Evolutionary conservation across 2,797 vertebrate species (phyloP).

Genomic region (Artibeus jamaicensis): DNA sequence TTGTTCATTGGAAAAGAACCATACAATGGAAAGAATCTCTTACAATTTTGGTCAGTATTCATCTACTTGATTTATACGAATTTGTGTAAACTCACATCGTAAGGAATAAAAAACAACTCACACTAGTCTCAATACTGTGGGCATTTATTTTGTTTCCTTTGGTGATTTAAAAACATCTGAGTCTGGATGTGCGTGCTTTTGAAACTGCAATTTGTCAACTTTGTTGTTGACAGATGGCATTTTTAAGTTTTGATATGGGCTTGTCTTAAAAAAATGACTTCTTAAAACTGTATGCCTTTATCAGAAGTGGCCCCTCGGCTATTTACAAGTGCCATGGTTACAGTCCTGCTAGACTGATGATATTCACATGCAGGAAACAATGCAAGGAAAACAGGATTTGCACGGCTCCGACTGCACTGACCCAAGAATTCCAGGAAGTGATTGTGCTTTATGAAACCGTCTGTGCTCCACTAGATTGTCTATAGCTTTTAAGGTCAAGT

Average conservation of each 20-base stretch:
- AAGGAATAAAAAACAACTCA: not conserved
- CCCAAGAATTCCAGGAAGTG: slow-evolving; percentile 99
- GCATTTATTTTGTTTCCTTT: not conserved
- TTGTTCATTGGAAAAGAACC: not conserved
- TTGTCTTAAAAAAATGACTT: slow-evolving; percentile 46
- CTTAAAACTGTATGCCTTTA: slow-evolving; percentile 78
- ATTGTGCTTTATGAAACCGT: slow-evolving; percentile 98
- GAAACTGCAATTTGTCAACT: slow-evolving; percentile 20
- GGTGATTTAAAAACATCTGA: not conserved
- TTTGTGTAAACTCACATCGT: not conserved
- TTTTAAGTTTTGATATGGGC: slow-evolving; percentile 46
- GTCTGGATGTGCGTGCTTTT: not conserved
- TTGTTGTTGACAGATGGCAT: slow-evolving; percentile 35
- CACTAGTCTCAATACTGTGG: not conserved
- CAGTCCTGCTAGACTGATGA: slow-evolving; percentile 86
- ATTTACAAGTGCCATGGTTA: slow-evolving; percentile 91
- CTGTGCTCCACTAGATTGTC: slow-evolving; percentile 93
- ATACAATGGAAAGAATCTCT: not conserved
- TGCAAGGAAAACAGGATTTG: slow-evolving; percentile 99
- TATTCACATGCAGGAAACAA: slow-evolving; percentile 93
- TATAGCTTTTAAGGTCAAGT: slow-evolving; percentile 88
- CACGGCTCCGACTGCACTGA: slow-evolving; percentile 94
- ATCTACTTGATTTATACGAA: not conserved
- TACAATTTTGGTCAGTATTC: not conserved
- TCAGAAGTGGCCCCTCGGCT: slow-evolving; percentile 79